Evolutionary conservation across 2,113 vertebrate species (phyloP).

Genomic region (Chamaea fasciata): DNA sequence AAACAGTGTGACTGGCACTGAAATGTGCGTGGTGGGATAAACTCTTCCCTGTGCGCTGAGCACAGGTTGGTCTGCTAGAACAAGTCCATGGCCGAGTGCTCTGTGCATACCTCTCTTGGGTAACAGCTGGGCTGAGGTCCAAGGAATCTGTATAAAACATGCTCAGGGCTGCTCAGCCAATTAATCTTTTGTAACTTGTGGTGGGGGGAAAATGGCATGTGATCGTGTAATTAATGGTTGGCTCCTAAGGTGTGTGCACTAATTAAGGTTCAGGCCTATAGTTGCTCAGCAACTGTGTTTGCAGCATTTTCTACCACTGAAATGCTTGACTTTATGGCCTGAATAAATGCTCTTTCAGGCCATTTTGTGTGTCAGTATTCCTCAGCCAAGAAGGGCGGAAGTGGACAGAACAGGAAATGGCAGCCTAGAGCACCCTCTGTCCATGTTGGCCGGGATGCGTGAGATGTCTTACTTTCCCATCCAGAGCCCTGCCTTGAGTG

Average conservation of each 20-base stretch:
- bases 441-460: fast-evolving
- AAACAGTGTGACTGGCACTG: not conserved
- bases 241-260: slow-evolving; percentile 37
- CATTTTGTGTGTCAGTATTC: not conserved
- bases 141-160: slow-evolving; percentile 54
- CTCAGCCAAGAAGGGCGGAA: not conserved
- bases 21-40: not conserved
- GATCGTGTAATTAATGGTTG: slow-evolving; percentile 50
- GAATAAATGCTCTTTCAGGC: not conserved
- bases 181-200: slow-evolving; percentile 52
- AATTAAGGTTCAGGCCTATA: slow-evolving; percentile 16
- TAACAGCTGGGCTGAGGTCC: slow-evolving; percentile 42
- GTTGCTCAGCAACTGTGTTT: slow-evolving; percentile 47
- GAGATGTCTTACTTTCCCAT: not conserved
- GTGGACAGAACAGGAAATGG: not conserved
- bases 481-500: not conserved
- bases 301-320: not conserved
- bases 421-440: not conserved
- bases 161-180: slow-evolving; percentile 51
- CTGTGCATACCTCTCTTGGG: slow-evolving; percentile 12
- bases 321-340: not conserved
- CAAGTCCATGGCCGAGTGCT: not conserved
- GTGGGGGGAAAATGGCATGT: not conserved
- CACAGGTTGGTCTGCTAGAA: not conserved
- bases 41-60: fast-evolving